Evolutionary conservation across 2,113 vertebrate species (phyloP), one percentile per base, ranked within the genome.

Genomic region (Paradoxurus hermaphroditus): DNA sequence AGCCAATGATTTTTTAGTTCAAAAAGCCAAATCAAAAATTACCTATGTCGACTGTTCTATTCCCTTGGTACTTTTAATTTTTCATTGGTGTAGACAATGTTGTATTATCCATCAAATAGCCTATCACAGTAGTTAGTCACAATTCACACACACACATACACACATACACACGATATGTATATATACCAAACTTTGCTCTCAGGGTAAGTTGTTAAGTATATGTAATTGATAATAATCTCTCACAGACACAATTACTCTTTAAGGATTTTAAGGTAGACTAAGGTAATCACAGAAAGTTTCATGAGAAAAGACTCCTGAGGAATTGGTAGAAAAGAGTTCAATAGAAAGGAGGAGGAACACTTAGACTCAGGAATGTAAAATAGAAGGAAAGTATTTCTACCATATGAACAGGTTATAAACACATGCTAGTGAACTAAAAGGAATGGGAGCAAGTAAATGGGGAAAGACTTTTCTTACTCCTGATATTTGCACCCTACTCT

Each of bases 21-120:
- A 86, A 98, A 97, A 96, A 90, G 53, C 95, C 87, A 94, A 53
- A 91, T 73, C n/a, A 68, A 91, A 97, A 96, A 97, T 98, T 94
- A 93, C 44, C 53, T 70, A 77, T 77, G 39, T 36, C 72, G 93
- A 94, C 85, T 91, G 27, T 95, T 97, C 51, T 23, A 16, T 96
- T 96, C 41, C 96, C 88, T 91, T 94, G 7, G 56, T 96, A 86
- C 41, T 77, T 97, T 92, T 75, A 96, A 70, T 81, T 81, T 91
- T 92, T 92, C 72, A 86, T 51, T 87, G n/a, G 70, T 59, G 34
- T 73, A 46, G 53, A 31, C 56, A 95, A 84, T 95, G 85, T 4
- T 56, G 4, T 72, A 51, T 88, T 96, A 39, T 78, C 14, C 25
- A 73, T 87, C 68, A 93, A 34, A 84, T 70, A 96, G 31, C 34